Conservation (phyloP, 2,113 vertebrate genomes). For the Siniperca chuatsi region DNA sequence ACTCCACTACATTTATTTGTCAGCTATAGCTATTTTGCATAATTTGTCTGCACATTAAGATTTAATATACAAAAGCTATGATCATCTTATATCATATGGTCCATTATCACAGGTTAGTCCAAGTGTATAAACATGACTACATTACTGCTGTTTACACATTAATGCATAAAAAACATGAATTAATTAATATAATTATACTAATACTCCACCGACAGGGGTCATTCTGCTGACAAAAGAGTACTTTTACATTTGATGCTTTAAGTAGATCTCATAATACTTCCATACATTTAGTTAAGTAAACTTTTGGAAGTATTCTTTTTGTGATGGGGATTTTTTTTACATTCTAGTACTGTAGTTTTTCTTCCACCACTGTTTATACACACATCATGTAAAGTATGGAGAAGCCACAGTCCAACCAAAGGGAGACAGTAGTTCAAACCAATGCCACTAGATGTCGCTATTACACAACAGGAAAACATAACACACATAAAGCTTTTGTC, state of each 20-base stretch:
- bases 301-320: too few species aligned
- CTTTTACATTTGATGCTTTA: not conserved
- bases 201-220: not conserved
- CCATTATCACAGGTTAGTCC: too few species aligned
- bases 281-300: not conserved
- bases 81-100: too few species aligned
- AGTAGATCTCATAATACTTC: not conserved
- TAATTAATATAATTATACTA: not conserved
- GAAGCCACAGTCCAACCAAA: not conserved
- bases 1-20: not conserved
- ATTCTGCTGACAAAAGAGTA: not conserved
- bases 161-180: too few species aligned
- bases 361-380: not conserved
- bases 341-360: not conserved
- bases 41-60: too few species aligned
- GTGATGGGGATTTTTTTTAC: not conserved
- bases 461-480: slow-evolving; percentile 22
- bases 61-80: too few species aligned
- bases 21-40: not conserved
- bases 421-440: not conserved
- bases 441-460: slow-evolving; percentile 73
- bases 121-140: too few species aligned
- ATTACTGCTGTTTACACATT: too few species aligned
- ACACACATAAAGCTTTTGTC: not conserved
- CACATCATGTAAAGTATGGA: not conserved